Base-by-base conservation (phyloP, 2,113 vertebrate genomes). In the Argyrosomus japonicus region DNA sequence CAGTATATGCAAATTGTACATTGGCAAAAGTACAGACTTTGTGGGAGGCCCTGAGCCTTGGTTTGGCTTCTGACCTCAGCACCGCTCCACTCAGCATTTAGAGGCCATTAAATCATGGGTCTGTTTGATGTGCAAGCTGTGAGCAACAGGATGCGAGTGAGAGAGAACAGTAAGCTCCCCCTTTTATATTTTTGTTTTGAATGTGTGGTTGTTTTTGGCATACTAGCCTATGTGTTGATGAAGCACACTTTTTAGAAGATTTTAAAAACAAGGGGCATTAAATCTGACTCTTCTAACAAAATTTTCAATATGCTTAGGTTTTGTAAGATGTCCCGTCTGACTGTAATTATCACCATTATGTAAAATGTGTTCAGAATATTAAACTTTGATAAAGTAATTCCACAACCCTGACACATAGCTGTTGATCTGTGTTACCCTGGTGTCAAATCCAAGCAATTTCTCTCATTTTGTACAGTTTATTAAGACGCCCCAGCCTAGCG, bases 71-170 rank as follows among this genome's bases (percentile, higher is more conserved):
- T 91, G 90, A 91, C 91, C 90, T 90, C 75, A 76, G 61, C 81
- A 63, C 82, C 68, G 68, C 75, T 82, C 82, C 47, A 19, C 87
- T 89, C 82, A 54, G 81, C 79, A 88, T 88, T 91, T 89, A 78
- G 79, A 90, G 83, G 74, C 77, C 79, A 71, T 86, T 80, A 89
- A 95, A 87, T 84, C 83, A 85, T 68, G 61, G 40, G 62, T 74
- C 68, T 77, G 83, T 93, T 94, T 91, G 88, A 93, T 93, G 86
- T 95, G 86, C 75, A 89, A 87, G 88, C 87, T 93, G 87, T 91
- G 83, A 91, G 87, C 63, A 87, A 79, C 69, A 70, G 79, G 75
- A 87, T 86, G 72, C 60, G 83, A 85, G 76, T 19, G 60, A 88
- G 53, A 40, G 71, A 75, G 71, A 86, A 81, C 85, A 83, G 73